Conservation (phyloP, 2,113 vertebrate genomes). For the Eurypyga helias region DNA sequence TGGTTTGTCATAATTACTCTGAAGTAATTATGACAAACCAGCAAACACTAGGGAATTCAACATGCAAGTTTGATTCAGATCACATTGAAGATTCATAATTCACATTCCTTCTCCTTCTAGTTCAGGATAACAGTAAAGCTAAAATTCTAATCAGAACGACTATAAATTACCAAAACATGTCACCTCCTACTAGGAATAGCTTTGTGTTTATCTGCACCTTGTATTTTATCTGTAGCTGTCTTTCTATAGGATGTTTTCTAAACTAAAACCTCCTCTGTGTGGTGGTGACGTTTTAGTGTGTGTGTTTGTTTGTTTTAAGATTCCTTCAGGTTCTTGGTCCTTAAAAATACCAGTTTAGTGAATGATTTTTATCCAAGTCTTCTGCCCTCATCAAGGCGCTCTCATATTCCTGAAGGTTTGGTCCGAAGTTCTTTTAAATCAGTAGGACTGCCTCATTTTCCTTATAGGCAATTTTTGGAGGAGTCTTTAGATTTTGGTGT, state of each 20-base stretch:
- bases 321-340: background rate
- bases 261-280: background rate
- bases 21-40: conserved; percentile 3
- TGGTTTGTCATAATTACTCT: too few species aligned
- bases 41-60: background rate
- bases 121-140: background rate
- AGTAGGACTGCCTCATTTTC: background rate
- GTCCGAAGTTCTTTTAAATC: background rate
- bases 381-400: background rate
- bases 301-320: background rate
- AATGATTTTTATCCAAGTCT: background rate
- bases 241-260: background rate
- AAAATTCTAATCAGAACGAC: background rate
- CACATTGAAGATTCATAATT: conserved; percentile 18
- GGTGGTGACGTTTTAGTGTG: background rate
- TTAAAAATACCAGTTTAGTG: background rate
- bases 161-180: background rate
- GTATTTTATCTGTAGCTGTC: background rate
- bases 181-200: background rate
- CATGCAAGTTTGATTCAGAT: conserved; percentile 33
- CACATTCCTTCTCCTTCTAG: background rate
- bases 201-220: background rate
- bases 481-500: background rate
- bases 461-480: background rate
- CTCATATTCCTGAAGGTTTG: background rate